Percentiles rank a stretch among this genome's conserved stretches.
phyloP scores from a whole-genome alignment of 2,113 vertebrate genomes.

The Ophthalmotilapia sp. region DNA sequence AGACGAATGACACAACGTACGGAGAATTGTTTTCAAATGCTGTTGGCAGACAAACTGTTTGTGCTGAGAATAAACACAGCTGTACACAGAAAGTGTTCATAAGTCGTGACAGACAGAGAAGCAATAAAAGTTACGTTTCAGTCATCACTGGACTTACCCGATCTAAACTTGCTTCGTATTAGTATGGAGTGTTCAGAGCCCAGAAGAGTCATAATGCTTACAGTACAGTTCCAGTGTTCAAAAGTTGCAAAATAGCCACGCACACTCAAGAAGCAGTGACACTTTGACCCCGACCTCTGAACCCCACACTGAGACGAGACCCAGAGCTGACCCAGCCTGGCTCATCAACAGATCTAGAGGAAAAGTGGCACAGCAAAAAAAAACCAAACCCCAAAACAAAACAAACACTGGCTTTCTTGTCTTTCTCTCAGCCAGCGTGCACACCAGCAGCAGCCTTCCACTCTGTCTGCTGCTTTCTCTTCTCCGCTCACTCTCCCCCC shows the following conservation, averaged over 20 bases:
- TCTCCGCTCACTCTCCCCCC: slow-evolving; percentile 32
- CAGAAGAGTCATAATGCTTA: slow-evolving; percentile 92
- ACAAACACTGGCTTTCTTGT: not conserved
- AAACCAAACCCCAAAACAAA: fast-evolving
- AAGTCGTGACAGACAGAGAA: not conserved
- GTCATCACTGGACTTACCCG: slow-evolving; percentile 78
- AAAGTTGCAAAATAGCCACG: slow-evolving; percentile 49
- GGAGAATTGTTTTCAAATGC: not conserved
- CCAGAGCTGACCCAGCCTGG: slow-evolving; percentile 21
- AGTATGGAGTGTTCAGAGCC: slow-evolving; percentile 96
- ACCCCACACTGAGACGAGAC: slow-evolving; percentile 41
- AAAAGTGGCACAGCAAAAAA: not conserved
- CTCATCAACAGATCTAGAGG: slow-evolving; percentile 36
- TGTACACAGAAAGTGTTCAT: not conserved
- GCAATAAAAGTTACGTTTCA: not conserved
- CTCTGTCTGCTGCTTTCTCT: not conserved
- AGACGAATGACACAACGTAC: not conserved
- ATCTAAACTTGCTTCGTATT: slow-evolving; percentile 99
- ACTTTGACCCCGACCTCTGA: slow-evolving; percentile 52
- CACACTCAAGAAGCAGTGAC: not conserved
- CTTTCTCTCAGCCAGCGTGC: not conserved
- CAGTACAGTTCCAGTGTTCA: slow-evolving; percentile 74
- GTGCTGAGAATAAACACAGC: not conserved
- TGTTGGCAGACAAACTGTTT: not conserved
- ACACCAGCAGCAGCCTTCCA: not conserved